These are phyloP conservation scores for Drosophila conformis DNA, from an alignment of 2,888 invertebrate genomes.

Conservation along the genomic window DNA sequence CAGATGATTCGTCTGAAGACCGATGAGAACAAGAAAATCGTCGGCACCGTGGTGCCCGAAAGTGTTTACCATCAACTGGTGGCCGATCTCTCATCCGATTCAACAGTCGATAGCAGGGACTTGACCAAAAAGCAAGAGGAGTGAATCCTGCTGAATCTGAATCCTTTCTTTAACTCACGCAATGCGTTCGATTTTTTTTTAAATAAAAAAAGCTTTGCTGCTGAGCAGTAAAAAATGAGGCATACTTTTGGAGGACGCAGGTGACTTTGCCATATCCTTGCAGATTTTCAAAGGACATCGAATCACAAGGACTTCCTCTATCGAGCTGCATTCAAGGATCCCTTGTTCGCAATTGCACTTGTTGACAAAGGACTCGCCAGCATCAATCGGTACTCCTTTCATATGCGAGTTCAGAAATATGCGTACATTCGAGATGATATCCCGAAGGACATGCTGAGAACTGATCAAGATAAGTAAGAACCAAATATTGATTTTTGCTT, in stretches of 20 bases:
- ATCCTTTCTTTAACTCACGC: too few species aligned
- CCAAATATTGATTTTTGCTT: slow-evolving; percentile 14
- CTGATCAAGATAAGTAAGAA: neutral
- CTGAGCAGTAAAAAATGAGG: neutral
- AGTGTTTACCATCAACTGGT: slow-evolving; percentile 92
- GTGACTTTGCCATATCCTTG: neutral
- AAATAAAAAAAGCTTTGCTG: neutral
- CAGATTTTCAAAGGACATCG: neutral
- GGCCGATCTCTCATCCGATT: slow-evolving; percentile 91
- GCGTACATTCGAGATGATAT: neutral
- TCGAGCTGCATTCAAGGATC: neutral
- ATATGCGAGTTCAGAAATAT: neutral
- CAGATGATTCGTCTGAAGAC: slow-evolving; percentile 98
- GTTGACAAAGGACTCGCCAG: too few species aligned
- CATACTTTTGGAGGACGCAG: neutral
- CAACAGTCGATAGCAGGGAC: slow-evolving; percentile 86
- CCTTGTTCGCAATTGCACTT: neutral
- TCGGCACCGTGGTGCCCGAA: slow-evolving; percentile 96
- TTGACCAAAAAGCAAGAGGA: slow-evolving; percentile 1
- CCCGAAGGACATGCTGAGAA: neutral
- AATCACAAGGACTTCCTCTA: neutral
- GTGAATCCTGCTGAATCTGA: neutral
- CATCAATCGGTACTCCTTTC: neutral
- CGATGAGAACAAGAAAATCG: slow-evolving; percentile 93
- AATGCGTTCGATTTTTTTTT: neutral